These are phyloP conservation scores for Psylliodes chrysocephalus DNA, from an alignment of 2,888 invertebrate genomes.

Conservation along the genomic window DNA sequence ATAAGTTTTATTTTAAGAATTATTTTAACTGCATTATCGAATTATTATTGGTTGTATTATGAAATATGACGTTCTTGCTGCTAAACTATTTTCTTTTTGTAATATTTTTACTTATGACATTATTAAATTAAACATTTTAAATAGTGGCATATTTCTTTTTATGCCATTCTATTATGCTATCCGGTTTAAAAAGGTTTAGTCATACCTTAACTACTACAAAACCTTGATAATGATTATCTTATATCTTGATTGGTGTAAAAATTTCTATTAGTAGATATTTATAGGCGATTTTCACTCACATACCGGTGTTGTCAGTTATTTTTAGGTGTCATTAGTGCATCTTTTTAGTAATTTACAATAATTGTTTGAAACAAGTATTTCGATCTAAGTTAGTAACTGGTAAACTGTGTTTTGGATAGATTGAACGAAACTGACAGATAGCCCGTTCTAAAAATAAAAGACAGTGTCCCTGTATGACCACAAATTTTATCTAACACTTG, in stretches of 20 bases:
- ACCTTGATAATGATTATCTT: conserved; percentile 30
- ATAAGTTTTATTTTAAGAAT: no score
- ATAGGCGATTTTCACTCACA: conserved; percentile 7
- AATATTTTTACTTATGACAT: no score
- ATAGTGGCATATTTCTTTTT: no score
- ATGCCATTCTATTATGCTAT: no score
- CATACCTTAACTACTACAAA: not conserved
- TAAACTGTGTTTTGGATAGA: not conserved
- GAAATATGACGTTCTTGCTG: no score
- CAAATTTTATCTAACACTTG: conserved; percentile 15
- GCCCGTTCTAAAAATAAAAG: conserved; percentile 5
- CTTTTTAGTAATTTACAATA: not conserved
- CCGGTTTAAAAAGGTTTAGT: no score
- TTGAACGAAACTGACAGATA: not conserved
- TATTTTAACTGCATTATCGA: no score
- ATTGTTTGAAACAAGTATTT: not conserved
- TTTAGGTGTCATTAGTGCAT: not conserved
- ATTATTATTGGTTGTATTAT: no score
- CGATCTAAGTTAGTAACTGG: not conserved
- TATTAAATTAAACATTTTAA: no score
- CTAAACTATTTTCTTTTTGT: no score
- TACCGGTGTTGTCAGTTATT: not conserved
- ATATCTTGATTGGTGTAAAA: conserved; percentile 14
- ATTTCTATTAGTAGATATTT: not conserved
- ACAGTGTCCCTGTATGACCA: not conserved